phyloP scores from a whole-genome alignment of 2,888 invertebrate genomes.

The Galeopsomyia nigrocyanea region DNA sequence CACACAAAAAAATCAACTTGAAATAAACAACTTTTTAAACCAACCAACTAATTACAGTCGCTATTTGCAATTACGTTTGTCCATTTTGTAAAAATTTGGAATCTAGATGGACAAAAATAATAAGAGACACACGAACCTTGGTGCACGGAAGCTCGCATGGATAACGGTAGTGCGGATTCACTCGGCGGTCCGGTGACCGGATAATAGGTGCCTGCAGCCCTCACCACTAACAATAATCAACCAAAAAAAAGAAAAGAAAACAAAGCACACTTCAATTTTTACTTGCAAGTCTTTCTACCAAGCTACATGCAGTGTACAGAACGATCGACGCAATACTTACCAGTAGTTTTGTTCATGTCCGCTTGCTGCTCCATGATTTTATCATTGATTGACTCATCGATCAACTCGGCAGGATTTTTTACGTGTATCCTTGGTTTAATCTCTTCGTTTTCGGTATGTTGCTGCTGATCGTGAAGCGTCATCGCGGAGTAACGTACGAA shows the following conservation, averaged over 20 bases:
- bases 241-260: conserved; percentile 62
- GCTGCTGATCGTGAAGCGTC: conserved; percentile 79
- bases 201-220: conserved; percentile 93
- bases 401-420: conserved; percentile 65
- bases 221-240: conserved; percentile 84
- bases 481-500: conserved; percentile 83
- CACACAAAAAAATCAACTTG: too few species aligned
- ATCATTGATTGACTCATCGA: conserved; percentile 57
- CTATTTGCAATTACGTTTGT: too few species aligned
- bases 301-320: conserved; percentile 44
- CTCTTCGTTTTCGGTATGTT: conserved; percentile 69
- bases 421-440: conserved; percentile 65
- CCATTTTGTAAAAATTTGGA: too few species aligned
- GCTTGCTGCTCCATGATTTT: conserved; percentile 48
- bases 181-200: conserved; percentile 81
- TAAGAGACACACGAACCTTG: conserved; percentile 66
- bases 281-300: conserved; percentile 60
- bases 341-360: conserved; percentile 63
- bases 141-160: conserved; percentile 71
- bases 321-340: conserved; percentile 48
- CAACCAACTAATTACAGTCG: too few species aligned
- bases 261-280: conserved; percentile 67
- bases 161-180: conserved; percentile 72
- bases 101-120: conserved; percentile 8
- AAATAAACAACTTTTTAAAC: too few species aligned